Evolutionary conservation across 2,888 invertebrate species (phyloP).

Genomic region (Hermaeophaga mercurialis): DNA sequence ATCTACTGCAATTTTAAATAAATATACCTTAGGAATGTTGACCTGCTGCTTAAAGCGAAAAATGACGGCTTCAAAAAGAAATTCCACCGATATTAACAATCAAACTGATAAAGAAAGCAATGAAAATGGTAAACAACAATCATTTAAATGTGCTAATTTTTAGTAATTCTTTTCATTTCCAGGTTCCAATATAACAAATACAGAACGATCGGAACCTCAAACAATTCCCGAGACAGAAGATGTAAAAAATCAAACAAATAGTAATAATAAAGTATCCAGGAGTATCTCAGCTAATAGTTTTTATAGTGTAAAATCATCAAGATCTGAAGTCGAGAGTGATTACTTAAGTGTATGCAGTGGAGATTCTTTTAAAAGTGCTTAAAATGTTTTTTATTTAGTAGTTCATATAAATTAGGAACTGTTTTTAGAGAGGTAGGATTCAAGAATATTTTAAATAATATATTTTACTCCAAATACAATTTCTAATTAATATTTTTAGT

Average conservation of each 20-base stretch:
- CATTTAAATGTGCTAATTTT: too few species aligned
- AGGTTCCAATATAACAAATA: background rate
- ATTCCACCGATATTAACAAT: background rate
- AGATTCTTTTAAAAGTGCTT: conserved; percentile 17
- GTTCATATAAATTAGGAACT: too few species aligned
- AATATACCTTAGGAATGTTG: conserved; percentile 6
- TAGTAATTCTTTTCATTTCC: background rate
- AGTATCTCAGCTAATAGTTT: conserved; percentile 16
- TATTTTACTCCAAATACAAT: too few species aligned
- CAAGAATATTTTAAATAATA: too few species aligned
- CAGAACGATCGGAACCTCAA: background rate
- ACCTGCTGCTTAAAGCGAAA: background rate
- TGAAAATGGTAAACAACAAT: background rate
- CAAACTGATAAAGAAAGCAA: background rate
- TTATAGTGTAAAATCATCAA: conserved; percentile 16
- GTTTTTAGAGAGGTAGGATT: too few species aligned
- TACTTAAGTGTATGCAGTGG: conserved; percentile 17
- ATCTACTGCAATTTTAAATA: too few species aligned
- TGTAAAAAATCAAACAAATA: background rate
- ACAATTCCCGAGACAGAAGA: background rate
- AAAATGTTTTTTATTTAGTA: too few species aligned
- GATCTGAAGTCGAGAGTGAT: conserved; percentile 14
- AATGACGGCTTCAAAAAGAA: background rate
- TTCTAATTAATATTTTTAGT: too few species aligned
- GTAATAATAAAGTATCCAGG: background rate